Evolutionary conservation across 2,888 invertebrate species (phyloP), one percentile per base, ranked within the genome.

Genomic region (Odontocerum albicorne): DNA sequence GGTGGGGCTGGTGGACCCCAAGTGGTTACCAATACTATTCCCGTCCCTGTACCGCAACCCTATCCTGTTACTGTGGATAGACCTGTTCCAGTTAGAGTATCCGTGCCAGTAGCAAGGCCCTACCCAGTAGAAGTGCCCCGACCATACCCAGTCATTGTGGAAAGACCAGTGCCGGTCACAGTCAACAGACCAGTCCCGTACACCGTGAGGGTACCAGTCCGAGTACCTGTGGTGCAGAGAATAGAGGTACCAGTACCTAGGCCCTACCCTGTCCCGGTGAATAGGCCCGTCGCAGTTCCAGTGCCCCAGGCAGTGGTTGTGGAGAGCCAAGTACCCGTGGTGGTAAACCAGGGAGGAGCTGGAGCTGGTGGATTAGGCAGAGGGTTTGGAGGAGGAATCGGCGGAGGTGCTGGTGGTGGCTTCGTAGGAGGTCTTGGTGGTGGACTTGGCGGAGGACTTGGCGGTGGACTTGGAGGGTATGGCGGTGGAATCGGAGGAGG

Each of bases 51-150:
- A 0, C 77, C 77, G 0, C 75, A 76, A 1, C 77, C 77, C 1
- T 77, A 77, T 53, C 76, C 77, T 2, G 77, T 77, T 0, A 69
- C 75, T n/a, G 76, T 78, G 1, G 77, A 77, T 55, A 71, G 76
- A 36, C 77, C 77, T 2, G 72, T 73, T 36, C 73, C 75, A 49
- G 72, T 80, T 13, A 71, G 77, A 2, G 70, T 72, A 13, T 72
- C 78, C 16, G 73, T n/a, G n/a, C n/a, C n/a, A n/a, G n/a, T n/a
- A n/a, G n/a, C n/a, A n/a, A n/a, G 79, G 53, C 78, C 81, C 50
- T 77, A 77, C 65, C 71, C 77, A 7, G 74, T 81, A 20, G 66
- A 77, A 42, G 75, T 79, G 10, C 75, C 79, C 59, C 46, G 32
- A 31, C 59, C 55, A 10, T 59, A 54, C 53, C 39, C 54, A 17